phyloP scores from a whole-genome alignment of 2,888 invertebrate genomes.

The Amorpha juglandis region DNA sequence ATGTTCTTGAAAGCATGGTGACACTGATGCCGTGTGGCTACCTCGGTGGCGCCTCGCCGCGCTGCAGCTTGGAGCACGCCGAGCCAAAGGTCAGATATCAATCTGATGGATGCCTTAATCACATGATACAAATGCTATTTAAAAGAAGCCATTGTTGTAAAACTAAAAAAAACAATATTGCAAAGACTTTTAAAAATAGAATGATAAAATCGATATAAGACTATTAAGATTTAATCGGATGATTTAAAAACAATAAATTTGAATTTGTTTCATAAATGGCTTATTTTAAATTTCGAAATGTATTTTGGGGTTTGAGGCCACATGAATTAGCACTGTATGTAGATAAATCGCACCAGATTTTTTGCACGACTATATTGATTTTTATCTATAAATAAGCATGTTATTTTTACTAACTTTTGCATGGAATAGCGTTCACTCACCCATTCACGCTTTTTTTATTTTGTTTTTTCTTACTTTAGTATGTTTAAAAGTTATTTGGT shows the following conservation, averaged over 20 bases:
- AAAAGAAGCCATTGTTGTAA: background rate
- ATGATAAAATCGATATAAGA: background rate
- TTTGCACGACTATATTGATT: conserved; percentile 1
- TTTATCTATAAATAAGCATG: conserved; percentile 6
- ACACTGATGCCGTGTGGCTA: conserved; percentile 88
- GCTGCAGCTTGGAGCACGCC: conserved; percentile 79
- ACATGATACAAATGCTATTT: conserved; percentile 25
- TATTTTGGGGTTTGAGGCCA: conserved; percentile 34
- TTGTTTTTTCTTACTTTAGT: too few relatives aligned
- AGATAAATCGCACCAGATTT: conserved; percentile 5
- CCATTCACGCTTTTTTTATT: conserved; percentile 2
- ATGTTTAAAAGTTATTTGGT: background rate
- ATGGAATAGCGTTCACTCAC: background rate
- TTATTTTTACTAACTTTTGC: conserved; percentile 1
- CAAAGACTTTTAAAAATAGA: background rate
- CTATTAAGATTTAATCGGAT: background rate
- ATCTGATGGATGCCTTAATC: conserved; percentile 39
- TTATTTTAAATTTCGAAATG: background rate
- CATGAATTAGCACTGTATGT: conserved; percentile 17
- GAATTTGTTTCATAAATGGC: conserved; percentile 1
- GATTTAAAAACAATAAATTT: conserved; percentile 12
- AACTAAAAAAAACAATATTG: background rate
- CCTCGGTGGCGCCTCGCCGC: conserved; percentile 83
- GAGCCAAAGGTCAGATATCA: conserved; percentile 78
- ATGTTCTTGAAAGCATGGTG: conserved; percentile 77